A percentile compares a stretch with the other conserved stretches of the same genome.
These are phyloP conservation scores for Dendroctonus ponderosae DNA, from an alignment of 1,140 invertebrate genomes.

Conservation along the genomic window DNA sequence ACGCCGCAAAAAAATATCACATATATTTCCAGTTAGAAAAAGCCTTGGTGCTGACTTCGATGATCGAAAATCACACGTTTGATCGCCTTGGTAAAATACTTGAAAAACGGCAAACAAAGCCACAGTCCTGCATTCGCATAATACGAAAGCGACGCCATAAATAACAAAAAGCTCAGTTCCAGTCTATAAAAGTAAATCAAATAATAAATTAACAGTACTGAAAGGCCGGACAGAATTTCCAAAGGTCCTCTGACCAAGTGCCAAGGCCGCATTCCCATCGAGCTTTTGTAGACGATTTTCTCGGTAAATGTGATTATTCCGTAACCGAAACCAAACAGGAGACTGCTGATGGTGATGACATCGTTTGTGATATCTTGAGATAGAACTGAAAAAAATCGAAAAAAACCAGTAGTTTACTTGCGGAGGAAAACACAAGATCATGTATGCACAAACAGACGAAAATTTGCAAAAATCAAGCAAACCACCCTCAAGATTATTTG, in stretches of 20 bases:
- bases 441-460: not conserved
- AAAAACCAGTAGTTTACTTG: not conserved
- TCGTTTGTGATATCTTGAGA: slow-evolving; percentile 36
- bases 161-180: slow-evolving; percentile 29
- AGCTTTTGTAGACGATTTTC: slow-evolving; percentile 33
- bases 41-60: slow-evolving; percentile 22
- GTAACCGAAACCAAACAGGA: slow-evolving; percentile 41
- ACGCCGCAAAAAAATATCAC: too few species aligned
- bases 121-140: slow-evolving; percentile 36
- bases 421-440: not conserved
- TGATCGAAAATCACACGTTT: slow-evolving; percentile 16
- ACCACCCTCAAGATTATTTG: too few species aligned
- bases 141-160: slow-evolving; percentile 29
- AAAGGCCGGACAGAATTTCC: slow-evolving; percentile 34
- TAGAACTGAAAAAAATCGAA: slow-evolving; percentile 34
- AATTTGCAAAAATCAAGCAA: too few species aligned
- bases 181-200: slow-evolving; percentile 38
- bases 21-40: slow-evolving; percentile 6
- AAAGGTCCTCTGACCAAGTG: slow-evolving; percentile 33
- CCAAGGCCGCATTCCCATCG: slow-evolving; percentile 37
- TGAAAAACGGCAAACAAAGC: slow-evolving; percentile 30
- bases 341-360: slow-evolving; percentile 39
- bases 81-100: slow-evolving; percentile 19
- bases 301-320: slow-evolving; percentile 38
- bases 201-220: slow-evolving; percentile 42